These are phyloP conservation scores for Leptinotarsa peninsularis DNA, from an alignment of 2,888 invertebrate genomes.

Conservation along the genomic window DNA sequence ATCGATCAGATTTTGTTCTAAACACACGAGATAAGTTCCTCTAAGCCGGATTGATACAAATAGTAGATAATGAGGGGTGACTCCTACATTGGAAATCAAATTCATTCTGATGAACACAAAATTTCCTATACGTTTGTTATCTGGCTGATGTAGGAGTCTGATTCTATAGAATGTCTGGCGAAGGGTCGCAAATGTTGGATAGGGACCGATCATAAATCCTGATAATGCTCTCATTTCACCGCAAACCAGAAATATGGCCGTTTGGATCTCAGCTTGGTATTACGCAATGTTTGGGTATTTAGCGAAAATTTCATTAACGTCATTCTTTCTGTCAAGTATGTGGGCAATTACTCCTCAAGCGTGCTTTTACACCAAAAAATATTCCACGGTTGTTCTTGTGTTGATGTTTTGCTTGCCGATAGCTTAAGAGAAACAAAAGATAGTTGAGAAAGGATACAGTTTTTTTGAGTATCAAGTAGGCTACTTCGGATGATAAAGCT, in stretches of 20 bases:
- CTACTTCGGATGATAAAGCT: too few species aligned
- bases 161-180: constrained; percentile 34
- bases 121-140: constrained; percentile 21
- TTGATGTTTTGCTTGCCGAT: too few species aligned
- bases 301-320: constrained; percentile 1
- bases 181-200: constrained; percentile 34
- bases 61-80: constrained; percentile 10
- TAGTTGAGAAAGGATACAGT: too few species aligned
- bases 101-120: constrained; percentile 15
- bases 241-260: constrained; percentile 40
- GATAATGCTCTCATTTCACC: constrained; percentile 39
- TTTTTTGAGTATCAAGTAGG: too few species aligned
- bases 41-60: constrained; percentile 4
- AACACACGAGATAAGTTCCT: neutral
- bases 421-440: too few species aligned
- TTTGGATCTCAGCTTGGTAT: constrained; percentile 15
- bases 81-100: constrained; percentile 1
- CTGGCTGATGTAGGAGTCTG: constrained; percentile 27
- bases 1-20: neutral
- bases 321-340: neutral
- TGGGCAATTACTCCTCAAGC: neutral
- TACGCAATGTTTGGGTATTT: constrained; percentile 16
- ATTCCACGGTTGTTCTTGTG: too few species aligned
- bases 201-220: constrained; percentile 39
- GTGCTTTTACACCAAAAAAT: too few species aligned